phyloP scores from a whole-genome alignment of 2,888 invertebrate species.

The Dusona sp. region DNA sequence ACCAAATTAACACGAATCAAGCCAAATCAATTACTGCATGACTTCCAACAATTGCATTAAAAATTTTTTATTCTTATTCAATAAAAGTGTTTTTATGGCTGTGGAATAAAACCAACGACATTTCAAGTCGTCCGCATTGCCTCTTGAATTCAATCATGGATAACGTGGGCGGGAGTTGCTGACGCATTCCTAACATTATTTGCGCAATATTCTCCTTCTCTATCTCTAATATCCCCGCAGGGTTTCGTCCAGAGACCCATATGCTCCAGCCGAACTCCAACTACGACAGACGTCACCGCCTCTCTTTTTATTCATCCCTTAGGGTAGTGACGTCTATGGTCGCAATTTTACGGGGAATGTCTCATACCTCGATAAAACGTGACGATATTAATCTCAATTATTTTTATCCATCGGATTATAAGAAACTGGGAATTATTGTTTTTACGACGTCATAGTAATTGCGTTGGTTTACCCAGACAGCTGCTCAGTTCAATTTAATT shows the following conservation, averaged over 20 bases:
- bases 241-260: constrained; percentile 2
- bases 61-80: not conserved
- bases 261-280: not conserved
- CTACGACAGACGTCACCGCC: not conserved
- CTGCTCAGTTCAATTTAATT: not conserved
- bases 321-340: not conserved
- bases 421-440: not conserved
- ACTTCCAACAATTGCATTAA: not conserved
- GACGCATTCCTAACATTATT: constrained; percentile 30
- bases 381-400: not conserved
- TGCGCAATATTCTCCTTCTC: not conserved
- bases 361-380: not conserved
- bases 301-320: not conserved
- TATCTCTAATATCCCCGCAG: not conserved
- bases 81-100: not conserved
- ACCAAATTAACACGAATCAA: not conserved
- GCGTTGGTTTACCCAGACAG: not conserved
- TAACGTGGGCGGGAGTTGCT: constrained; percentile 10
- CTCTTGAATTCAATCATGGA: not conserved
- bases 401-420: not conserved
- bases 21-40: not conserved
- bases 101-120: not conserved
- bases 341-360: constrained; percentile 11
- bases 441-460: not conserved
- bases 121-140: not conserved